Evolutionary conservation across 2,888 invertebrate genomes (phyloP).

Genomic region (Cataglyphis altisquamis): DNA sequence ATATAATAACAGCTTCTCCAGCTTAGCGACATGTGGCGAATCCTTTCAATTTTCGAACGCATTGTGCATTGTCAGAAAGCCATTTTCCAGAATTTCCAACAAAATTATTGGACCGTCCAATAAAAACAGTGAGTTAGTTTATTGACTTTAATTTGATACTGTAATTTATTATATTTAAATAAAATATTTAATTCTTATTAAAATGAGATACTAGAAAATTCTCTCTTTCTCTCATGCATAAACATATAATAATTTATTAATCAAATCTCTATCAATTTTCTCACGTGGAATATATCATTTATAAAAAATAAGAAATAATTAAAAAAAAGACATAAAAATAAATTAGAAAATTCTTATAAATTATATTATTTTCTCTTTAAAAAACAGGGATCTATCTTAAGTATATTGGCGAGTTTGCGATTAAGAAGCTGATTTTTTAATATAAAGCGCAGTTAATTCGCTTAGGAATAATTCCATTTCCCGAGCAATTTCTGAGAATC

Average conservation of each 20-base stretch:
- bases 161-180: background rate
- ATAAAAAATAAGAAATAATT: background rate
- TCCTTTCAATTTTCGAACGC: constrained; percentile 44
- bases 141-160: constrained; percentile 5
- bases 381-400: constrained; percentile 3
- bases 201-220: background rate
- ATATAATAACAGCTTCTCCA: constrained; percentile 33
- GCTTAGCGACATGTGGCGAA: constrained; percentile 48
- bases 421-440: constrained; percentile 31
- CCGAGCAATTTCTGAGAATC: constrained; percentile 24
- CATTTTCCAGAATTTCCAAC: constrained; percentile 29
- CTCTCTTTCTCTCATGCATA: background rate
- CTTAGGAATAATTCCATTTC: constrained; percentile 27
- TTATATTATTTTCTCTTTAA: background rate
- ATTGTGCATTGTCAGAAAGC: constrained; percentile 29
- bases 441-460: constrained; percentile 2
- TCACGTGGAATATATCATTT: background rate
- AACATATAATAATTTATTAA: background rate
- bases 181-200: background rate
- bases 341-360: constrained; percentile 18
- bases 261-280: background rate
- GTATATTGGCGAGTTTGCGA: background rate
- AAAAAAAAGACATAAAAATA: background rate
- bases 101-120: constrained; percentile 43
- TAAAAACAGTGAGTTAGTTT: background rate